Evolutionary conservation across 1,140 invertebrate genomes (phyloP), one percentile per base, ranked within the genome.

Genomic region (Dolichoris vasculosae): DNA sequence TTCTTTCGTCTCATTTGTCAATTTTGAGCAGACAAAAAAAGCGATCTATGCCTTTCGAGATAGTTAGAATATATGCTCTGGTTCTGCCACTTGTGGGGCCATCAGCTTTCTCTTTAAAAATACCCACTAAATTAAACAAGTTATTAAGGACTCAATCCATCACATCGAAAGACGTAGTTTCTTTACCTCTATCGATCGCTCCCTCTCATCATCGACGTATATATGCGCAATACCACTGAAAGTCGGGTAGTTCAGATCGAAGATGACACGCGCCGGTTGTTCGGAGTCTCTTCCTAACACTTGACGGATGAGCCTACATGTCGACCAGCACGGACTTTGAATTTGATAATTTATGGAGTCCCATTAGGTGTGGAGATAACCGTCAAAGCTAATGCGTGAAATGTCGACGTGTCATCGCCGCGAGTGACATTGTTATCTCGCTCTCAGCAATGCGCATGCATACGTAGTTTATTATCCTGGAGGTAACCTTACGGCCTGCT

Each of bases 341-440:
- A 93, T 93, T 93, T 93, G 90, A 90, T 92, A 93, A 93, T 93
- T 93, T 93, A 93, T 92, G 91, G 89, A 87, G 85, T 86, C 89
- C 92, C 91, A 93, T 93, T 93, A 93, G 91, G 90, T 90, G 90
- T 90, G 23, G 87, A 89, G 91, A 90, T 93, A 92, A 92, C 90
- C 91, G 91, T 91, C 89, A 86, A 87, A 87, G 88, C 90, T 93
- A 93, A 93, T 92, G 91, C 89, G 90, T 88, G 90, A 92, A 90
- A 89, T 90, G 90, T 92, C 91, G 91, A 90, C 91, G 91, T 91
- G 89, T 92, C 89, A 91, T 91, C 89, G 89, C 88, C 90, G 85
- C 84, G 90, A 87, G 88, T 86, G 51, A 83, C 88, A 86, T 30
- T 51, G 38, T 26, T 26, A 40, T n/a, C 38, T 43, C 73, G 6